phyloP scores from a whole-genome alignment of 1,140 invertebrate genomes.

The Apocrypta bakeri region DNA sequence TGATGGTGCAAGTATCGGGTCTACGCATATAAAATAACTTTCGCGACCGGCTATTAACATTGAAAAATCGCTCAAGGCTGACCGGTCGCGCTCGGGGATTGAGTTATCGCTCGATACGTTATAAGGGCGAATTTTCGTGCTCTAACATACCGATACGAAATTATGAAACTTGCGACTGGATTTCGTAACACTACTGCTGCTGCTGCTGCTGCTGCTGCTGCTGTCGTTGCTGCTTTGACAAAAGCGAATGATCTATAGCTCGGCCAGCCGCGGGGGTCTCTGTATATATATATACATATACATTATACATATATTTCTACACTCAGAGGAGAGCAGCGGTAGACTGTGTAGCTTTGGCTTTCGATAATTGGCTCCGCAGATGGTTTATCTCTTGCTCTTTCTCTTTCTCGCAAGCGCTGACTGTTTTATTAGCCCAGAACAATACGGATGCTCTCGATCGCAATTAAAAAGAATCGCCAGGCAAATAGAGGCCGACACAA shows the following conservation, averaged over 20 bases:
- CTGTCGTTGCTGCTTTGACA: slow-evolving; percentile 7
- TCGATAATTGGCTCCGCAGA: slow-evolving; percentile 7
- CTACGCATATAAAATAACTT: background rate
- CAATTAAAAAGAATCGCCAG: slow-evolving; percentile 17
- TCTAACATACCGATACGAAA: background rate
- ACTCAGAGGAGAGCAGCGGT: background rate
- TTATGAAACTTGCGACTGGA: no score
- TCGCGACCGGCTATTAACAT: slow-evolving; percentile 48
- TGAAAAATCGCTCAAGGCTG: slow-evolving; percentile 51
- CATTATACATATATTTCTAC: background rate
- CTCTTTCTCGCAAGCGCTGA: background rate
- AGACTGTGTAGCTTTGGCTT: background rate
- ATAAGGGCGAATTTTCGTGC: background rate
- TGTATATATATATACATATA: background rate
- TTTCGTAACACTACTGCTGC: no score
- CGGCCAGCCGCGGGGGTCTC: background rate
- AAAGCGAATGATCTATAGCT: slow-evolving; percentile 36
- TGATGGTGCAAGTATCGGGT: background rate
- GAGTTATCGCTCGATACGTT: slow-evolving; percentile 17
- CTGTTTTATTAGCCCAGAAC: slow-evolving; percentile 35
- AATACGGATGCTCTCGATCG: slow-evolving; percentile 29
- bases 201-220: no score
- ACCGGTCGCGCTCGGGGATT: slow-evolving; percentile 14
- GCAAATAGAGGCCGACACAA: slow-evolving; percentile 11
- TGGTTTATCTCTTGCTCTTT: slow-evolving; percentile 23